phyloP scores from a whole-genome alignment of 2,113 vertebrate species.

The Pangasianodon hypophthalmus region DNA sequence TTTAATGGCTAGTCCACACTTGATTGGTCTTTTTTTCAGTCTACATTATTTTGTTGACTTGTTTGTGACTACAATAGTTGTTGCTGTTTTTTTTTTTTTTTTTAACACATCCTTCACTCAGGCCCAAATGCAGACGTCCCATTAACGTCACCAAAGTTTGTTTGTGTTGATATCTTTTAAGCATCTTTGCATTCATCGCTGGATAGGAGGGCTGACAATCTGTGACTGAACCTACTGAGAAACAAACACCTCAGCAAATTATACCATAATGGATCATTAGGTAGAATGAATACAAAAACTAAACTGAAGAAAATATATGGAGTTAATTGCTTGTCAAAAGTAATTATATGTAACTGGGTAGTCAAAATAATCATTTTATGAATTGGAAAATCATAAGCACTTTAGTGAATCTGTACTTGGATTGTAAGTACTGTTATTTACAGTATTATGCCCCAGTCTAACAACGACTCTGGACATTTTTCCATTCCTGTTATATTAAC shows the following conservation, averaged over 20 bases:
- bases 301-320: neutral
- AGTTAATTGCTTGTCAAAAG: conserved; percentile 21
- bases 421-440: neutral
- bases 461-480: neutral
- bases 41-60: neutral
- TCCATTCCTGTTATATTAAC: neutral
- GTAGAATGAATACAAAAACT: neutral
- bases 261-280: conserved; percentile 9
- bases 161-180: neutral
- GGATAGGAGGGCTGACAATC: conserved; percentile 5
- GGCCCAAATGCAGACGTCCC: neutral
- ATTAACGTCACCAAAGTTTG: neutral
- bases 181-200: neutral
- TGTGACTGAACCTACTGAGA: neutral
- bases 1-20: neutral
- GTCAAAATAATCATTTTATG: neutral
- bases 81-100: neutral
- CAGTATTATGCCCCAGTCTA: neutral
- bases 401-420: neutral
- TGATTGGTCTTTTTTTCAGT: neutral
- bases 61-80: neutral
- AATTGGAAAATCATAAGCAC: neutral
- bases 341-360: neutral
- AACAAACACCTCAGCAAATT: conserved; percentile 18
- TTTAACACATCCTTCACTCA: neutral